A percentile compares a stretch with the other conserved stretches of the same genome.
These are phyloP conservation scores for Pardosa pseudoannulata DNA, from an alignment of 2,888 invertebrate species.

Conservation along the genomic window DNA sequence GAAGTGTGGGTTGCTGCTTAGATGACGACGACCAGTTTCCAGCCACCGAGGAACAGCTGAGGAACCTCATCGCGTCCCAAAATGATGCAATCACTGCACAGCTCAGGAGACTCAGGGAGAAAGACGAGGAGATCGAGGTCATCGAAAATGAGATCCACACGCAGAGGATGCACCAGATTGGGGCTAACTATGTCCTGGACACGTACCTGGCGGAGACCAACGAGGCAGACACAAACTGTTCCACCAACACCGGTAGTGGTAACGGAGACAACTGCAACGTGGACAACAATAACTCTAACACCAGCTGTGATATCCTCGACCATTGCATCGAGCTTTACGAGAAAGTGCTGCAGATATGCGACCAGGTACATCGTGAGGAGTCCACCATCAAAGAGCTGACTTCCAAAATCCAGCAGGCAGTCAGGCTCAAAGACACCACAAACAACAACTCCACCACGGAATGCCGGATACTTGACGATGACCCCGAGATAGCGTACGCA, in stretches of 20 bases:
- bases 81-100: constrained; percentile 81
- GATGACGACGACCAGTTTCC: constrained; percentile 74
- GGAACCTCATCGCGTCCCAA: constrained; percentile 80
- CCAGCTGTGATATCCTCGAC: constrained; percentile 66
- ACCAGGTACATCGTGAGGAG: constrained; percentile 74
- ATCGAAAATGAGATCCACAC: constrained; percentile 88
- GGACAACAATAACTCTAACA: not conserved
- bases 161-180: constrained; percentile 85
- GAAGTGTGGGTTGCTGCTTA: constrained; percentile 75
- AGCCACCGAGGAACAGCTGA: constrained; percentile 80
- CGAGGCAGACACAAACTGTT: constrained; percentile 51
- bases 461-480: constrained; percentile 34
- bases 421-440: constrained; percentile 45
- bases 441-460: too few species aligned
- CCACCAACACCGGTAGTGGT: too few species aligned
- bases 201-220: constrained; percentile 82
- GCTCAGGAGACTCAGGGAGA: constrained; percentile 80
- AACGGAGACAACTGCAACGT: not conserved
- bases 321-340: constrained; percentile 68
- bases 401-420: constrained; percentile 53
- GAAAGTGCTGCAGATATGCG: constrained; percentile 69
- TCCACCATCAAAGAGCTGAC: constrained; percentile 73
- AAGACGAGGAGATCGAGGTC: constrained; percentile 87
- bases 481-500: constrained; percentile 60
- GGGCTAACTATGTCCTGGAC: constrained; percentile 87